Conservation (phyloP, 2,113 vertebrate genomes). For the Tetraodon nigroviridis region DNA sequence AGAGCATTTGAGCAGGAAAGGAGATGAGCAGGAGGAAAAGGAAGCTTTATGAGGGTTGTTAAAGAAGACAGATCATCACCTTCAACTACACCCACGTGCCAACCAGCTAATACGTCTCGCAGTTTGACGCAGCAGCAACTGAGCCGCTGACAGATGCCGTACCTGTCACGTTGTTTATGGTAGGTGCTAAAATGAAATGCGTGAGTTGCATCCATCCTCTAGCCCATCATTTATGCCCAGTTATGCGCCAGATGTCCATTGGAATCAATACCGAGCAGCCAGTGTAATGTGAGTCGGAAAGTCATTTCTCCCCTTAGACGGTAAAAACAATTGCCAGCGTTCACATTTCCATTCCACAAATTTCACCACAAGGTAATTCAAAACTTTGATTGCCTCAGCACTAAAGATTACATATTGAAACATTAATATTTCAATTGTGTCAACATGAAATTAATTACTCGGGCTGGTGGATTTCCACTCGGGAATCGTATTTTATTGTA, state of each 20-base stretch:
- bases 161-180: slow-evolving; percentile 61
- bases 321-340: too few relatives aligned
- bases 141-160: slow-evolving; percentile 48
- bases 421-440: neutral
- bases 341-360: too few relatives aligned
- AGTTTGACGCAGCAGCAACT: slow-evolving; percentile 36
- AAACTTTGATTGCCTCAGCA: too few relatives aligned
- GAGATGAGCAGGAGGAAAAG: slow-evolving; percentile 39
- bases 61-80: slow-evolving; percentile 66
- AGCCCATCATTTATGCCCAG: slow-evolving; percentile 58
- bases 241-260: slow-evolving; percentile 50
- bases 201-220: slow-evolving; percentile 52
- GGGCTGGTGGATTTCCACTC: too few relatives aligned
- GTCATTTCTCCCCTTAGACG: too few relatives aligned
- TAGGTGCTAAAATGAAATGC: slow-evolving; percentile 44
- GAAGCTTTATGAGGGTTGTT: slow-evolving; percentile 51
- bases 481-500: too few relatives aligned
- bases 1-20: slow-evolving; percentile 19
- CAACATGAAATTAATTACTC: neutral
- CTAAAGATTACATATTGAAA: neutral
- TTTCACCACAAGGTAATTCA: too few relatives aligned
- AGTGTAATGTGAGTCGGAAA: slow-evolving; percentile 27
- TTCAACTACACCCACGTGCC: slow-evolving; percentile 50
- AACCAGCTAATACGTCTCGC: slow-evolving; percentile 49
- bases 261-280: slow-evolving; percentile 49